Base-by-base conservation (phyloP, 2,113 vertebrate genomes). In the Hemibagrus wyckioides region DNA sequence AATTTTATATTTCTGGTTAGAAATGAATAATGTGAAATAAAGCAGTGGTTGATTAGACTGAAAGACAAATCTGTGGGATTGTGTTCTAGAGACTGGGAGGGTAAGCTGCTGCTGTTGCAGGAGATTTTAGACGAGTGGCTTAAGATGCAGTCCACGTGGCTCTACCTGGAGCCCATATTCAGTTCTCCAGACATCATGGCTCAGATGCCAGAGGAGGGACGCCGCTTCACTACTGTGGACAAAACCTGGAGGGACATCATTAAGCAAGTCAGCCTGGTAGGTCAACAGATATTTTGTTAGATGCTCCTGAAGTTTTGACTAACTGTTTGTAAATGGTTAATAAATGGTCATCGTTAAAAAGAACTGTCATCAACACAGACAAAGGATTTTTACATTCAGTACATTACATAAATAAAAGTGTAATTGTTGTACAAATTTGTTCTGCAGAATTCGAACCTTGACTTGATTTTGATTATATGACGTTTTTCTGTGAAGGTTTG, bases 101-200 rank as follows among this genome's bases (percentile, higher is more conserved):
- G 88, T 73, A 98, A 96, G 77, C 92, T 98, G 57, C 83, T 99
- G 83, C 93, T 98, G 86, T 93, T 96, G 1, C 96, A 97, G 90
- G 96, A 98, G 75, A 95, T 97, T 73, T 92, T 98, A 92, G 96
- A 97, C 80, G 96, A 97, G 79, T 97, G 97, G 96, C 94, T 97
- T 67, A 98, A 97, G 90, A 95, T 97, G 85, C 97, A 97, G 91
- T 94, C 94, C 89, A 96, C 96, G 0, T 97, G 97, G 95, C 94
- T 97, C 4, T 97, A 97, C 88, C 93, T 98, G 90, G 96, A 98
- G 87, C 96, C 97, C 73, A 94, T 98, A 91, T 98, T 97, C 92
- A 96, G 95, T 91, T 98, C 97, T 77, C 97, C 97, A 0, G 97
- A 97, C 90, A 97, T 97, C 88, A 95, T 95, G 96, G 94, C 94